A percentile compares a stretch with the other conserved stretches of the same genome.
Evolutionary conservation across 2,113 vertebrate species (phyloP).

Genomic region (Carassius carassius): DNA sequence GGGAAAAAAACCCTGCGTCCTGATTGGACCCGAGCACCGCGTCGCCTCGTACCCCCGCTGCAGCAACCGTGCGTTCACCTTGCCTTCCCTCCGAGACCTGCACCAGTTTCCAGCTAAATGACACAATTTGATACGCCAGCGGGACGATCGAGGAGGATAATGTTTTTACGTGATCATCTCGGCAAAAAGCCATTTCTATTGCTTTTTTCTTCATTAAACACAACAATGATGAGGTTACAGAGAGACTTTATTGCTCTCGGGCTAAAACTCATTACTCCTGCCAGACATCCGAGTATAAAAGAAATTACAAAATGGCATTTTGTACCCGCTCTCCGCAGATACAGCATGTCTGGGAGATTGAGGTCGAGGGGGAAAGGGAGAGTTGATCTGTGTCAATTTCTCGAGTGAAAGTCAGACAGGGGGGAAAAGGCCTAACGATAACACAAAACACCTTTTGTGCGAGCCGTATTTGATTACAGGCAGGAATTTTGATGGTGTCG

Average conservation of each 20-base stretch:
- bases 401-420: constrained; percentile 64
- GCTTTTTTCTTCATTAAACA: constrained; percentile 72
- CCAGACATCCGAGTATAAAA: constrained; percentile 72
- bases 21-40: constrained; percentile 72
- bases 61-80: constrained; percentile 72
- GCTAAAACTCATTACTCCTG: constrained; percentile 78
- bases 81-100: constrained; percentile 76
- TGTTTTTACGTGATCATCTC: constrained; percentile 75
- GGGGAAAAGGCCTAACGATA: constrained; percentile 63
- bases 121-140: constrained; percentile 77
- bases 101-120: constrained; percentile 81
- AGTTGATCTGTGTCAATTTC: constrained; percentile 72
- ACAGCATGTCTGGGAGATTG: constrained; percentile 65
- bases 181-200: constrained; percentile 70
- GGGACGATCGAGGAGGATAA: constrained; percentile 78
- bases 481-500: constrained; percentile 55
- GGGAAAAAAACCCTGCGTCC: constrained; percentile 54
- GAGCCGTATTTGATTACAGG: constrained; percentile 69
- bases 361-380: constrained; percentile 57
- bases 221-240: constrained; percentile 74
- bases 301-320: constrained; percentile 75
- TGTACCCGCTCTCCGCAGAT: constrained; percentile 71
- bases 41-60: constrained; percentile 68
- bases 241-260: constrained; percentile 74
- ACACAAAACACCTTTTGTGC: constrained; percentile 67